Evolutionary conservation across 1,140 invertebrate genomes (phyloP), one percentile per base, ranked within the genome.

Genomic region (Mylabris phalerata): DNA sequence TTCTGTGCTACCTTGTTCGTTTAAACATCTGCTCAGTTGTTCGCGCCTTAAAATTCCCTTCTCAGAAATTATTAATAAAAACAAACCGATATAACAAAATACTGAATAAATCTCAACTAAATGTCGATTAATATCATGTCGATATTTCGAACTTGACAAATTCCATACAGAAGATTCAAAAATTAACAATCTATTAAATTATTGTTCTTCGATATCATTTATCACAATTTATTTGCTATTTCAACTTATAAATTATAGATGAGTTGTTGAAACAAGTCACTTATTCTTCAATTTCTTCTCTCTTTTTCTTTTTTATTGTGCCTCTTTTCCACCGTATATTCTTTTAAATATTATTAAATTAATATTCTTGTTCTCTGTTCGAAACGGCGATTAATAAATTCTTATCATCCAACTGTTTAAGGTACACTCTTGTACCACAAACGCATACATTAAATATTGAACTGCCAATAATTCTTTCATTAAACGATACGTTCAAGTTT

Each of bases 201-300:
- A 52, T 43, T 9, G 38, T 52, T 51, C 43, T 0, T 43, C 50
- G 27, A 52, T 54, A 46, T 19, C 38, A 46, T 54, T 54, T 54
- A 45, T 54, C 51, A 44, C 26, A 45, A 54, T 54, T 54, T 54
- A 54, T 44, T 45, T 54, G 42, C 26, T 26, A 40, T 40, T 40
- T 50, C 51, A 44, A 43, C 48, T 55, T 55, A 59, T 59, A 62
- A 62, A 62, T 62, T 50, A 55, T 51, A 55, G 51, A 55, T 55
- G 56, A 54, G 43, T 43, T 55, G 43, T 59, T 52, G 48, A 62
- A 59, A 62, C 60, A 41, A 55, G 60, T 55, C 32, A 32, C 4
- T 32, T 32, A 5, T 32, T 32, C 32, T 32, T 7, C 32, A 19
- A 19, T 19, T 19, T 32, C 32, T 32, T 32, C 2, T 32, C 32